Conservation (phyloP, 2,797 vertebrate species). For the Smutsia temminckii region DNA sequence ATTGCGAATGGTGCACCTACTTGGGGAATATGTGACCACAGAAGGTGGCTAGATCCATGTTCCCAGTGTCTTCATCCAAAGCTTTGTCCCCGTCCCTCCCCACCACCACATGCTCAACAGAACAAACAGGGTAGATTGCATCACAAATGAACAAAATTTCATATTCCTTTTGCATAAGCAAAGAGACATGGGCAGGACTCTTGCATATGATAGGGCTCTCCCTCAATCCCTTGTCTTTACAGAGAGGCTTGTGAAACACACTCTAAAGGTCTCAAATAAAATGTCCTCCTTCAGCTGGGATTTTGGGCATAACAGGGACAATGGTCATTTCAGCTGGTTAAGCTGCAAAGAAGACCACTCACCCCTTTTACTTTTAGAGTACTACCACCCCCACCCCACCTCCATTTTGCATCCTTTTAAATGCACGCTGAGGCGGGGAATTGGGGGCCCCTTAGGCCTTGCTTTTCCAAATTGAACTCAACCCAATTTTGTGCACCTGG, state of each 20-base stretch:
- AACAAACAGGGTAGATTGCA: not conserved
- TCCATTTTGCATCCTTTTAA: not conserved
- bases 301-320: not conserved
- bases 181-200: not conserved
- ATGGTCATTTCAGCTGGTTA: not conserved
- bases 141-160: not conserved
- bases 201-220: accelerated
- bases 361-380: not conserved
- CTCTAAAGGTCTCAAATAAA: not conserved
- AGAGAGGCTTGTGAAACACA: not conserved
- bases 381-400: not conserved
- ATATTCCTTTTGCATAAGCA: not conserved
- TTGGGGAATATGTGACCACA: not conserved
- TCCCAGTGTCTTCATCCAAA: not conserved
- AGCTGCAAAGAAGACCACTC: not conserved
- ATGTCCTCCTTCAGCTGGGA: too few relatives aligned
- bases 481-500: accelerated
- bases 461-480: not conserved
- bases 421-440: accelerated
- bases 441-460: not conserved
- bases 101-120: not conserved
- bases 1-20: conserved; percentile 69
- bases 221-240: not conserved
- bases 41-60: not conserved
- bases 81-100: too few relatives aligned